phyloP scores from a whole-genome alignment of 2,113 vertebrate genomes.

The Oncorhynchus tshawytscha region DNA sequence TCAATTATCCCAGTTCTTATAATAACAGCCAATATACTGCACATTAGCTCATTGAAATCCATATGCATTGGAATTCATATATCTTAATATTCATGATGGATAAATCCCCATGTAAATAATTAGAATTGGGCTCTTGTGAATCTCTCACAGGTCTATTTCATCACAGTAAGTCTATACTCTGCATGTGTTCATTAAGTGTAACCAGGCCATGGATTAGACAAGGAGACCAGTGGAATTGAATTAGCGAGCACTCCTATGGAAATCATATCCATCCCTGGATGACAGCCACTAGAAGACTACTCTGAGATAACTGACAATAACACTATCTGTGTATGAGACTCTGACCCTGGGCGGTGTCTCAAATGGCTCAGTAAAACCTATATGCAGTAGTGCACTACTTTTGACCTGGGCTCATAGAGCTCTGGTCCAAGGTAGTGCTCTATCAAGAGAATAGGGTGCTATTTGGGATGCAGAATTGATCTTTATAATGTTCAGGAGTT shows the following conservation, averaged over 20 bases:
- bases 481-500: too few relatives aligned
- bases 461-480: too few relatives aligned
- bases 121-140: slow-evolving; percentile 10
- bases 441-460: too few relatives aligned
- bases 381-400: too few relatives aligned
- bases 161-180: slow-evolving; percentile 1
- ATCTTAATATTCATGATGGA: slow-evolving; percentile 10
- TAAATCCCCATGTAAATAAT: slow-evolving; percentile 20
- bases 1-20: neutral
- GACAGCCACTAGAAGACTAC: too few relatives aligned
- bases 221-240: slow-evolving; percentile 36
- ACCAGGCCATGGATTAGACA: slow-evolving; percentile 15
- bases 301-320: too few relatives aligned
- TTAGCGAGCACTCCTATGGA: slow-evolving; percentile 28
- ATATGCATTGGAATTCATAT: neutral
- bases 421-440: too few relatives aligned
- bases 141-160: slow-evolving; percentile 1
- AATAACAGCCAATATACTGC: neutral
- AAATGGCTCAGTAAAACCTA: too few relatives aligned
- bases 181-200: slow-evolving; percentile 35
- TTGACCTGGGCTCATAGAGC: too few relatives aligned
- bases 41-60: neutral
- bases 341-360: too few relatives aligned
- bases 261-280: neutral
- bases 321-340: too few relatives aligned